phyloP scores from a whole-genome alignment of 1,140 invertebrate genomes.

The Anastrepha obliqua region DNA sequence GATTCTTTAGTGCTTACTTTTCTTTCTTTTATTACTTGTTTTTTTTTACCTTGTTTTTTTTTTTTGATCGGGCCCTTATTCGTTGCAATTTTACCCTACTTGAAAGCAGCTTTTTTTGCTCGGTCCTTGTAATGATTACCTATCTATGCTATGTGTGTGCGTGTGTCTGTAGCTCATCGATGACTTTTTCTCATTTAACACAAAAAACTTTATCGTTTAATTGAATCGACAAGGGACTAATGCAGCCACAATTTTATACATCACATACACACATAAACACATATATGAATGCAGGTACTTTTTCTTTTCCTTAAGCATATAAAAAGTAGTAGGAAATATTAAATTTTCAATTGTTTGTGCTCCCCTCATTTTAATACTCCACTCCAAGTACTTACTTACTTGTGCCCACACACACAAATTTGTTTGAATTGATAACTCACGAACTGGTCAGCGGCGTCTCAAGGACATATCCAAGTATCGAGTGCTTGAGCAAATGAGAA shows the following conservation, averaged over 20 bases:
- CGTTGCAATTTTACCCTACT: not conserved
- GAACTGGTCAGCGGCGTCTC: slow-evolving; percentile 6
- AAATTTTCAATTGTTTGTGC: not conserved
- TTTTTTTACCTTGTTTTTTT: not conserved
- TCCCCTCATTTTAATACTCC: not conserved
- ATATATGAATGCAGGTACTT: not conserved
- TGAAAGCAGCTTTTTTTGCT: not conserved
- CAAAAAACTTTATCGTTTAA: slow-evolving; percentile 44
- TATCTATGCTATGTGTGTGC: no score
- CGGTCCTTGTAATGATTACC: not conserved
- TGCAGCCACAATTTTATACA: not conserved
- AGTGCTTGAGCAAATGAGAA: not conserved
- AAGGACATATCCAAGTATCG: slow-evolving; percentile 11
- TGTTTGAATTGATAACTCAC: slow-evolving; percentile 14
- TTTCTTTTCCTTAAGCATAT: not conserved
- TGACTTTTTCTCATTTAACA: slow-evolving; percentile 8
- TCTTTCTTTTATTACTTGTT: slow-evolving; percentile 28
- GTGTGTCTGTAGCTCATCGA: not conserved
- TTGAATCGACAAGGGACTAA: slow-evolving; percentile 15
- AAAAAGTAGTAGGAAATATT: not conserved
- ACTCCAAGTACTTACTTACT: not conserved
- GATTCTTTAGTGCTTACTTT: slow-evolving; percentile 11
- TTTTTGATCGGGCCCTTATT: not conserved
- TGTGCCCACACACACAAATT: not conserved
- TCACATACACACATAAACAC: not conserved